phyloP scores from a whole-genome alignment of 2,797 vertebrate species.

The Falco concolor region DNA sequence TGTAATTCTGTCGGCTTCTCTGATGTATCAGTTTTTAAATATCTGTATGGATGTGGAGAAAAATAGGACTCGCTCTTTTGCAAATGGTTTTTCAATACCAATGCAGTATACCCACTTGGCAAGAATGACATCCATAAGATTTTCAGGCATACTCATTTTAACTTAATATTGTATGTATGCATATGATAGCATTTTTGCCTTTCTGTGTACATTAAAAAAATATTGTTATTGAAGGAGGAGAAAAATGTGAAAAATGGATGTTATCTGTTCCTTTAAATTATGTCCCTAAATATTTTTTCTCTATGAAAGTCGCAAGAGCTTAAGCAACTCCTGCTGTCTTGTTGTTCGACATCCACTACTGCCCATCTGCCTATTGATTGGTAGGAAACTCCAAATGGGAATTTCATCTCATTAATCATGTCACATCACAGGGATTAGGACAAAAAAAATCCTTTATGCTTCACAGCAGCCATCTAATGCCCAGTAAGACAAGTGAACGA shows the following conservation, averaged over 20 bases:
- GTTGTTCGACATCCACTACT: constrained; percentile 69
- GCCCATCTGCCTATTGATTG: constrained; percentile 78
- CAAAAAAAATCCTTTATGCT: constrained; percentile 68
- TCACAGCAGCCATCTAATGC: constrained; percentile 70
- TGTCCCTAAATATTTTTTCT: constrained; percentile 38
- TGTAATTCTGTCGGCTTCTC: not conserved
- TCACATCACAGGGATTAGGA: constrained; percentile 74
- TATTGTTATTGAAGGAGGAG: not conserved
- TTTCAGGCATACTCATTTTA: not conserved
- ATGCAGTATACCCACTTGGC: not conserved
- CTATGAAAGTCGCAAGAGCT: constrained; percentile 62
- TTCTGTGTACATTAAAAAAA: not conserved
- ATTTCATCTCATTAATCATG: constrained; percentile 80
- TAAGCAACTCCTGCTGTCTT: constrained; percentile 71
- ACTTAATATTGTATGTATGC: not conserved
- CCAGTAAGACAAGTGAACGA: constrained; percentile 70
- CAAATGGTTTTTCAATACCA: not conserved
- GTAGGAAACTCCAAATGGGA: constrained; percentile 75
- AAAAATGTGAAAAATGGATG: not conserved
- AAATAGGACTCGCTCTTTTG: not conserved
- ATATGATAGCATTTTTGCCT: not conserved
- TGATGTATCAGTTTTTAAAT: not conserved
- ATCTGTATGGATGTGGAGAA: not conserved
- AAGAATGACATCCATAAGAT: not conserved
- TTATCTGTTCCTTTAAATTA: constrained; percentile 63